Evolutionary conservation across 1,140 invertebrate species (phyloP).

Genomic region (Maconellicoccus hirsutus): DNA sequence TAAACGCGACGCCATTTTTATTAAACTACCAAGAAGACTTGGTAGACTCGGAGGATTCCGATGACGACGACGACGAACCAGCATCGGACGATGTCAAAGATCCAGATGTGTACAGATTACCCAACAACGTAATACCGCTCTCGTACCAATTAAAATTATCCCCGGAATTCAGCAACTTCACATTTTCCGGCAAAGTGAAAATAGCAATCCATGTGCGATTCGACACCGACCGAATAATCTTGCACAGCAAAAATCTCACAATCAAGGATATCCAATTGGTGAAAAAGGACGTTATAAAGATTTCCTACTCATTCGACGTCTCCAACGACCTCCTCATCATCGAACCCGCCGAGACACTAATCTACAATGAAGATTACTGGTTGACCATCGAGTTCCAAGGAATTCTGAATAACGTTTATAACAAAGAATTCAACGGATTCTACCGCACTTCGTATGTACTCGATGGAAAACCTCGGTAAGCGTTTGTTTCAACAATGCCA

Average conservation of each 20-base stretch:
- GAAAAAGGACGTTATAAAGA: neutral
- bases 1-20: no score
- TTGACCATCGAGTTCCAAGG: conserved; percentile 23
- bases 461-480: no score
- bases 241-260: conserved; percentile 20
- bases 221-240: neutral
- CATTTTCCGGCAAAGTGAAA: conserved; percentile 40
- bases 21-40: no score
- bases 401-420: conserved; percentile 3
- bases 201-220: neutral
- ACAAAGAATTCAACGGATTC: conserved; percentile 25
- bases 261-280: neutral
- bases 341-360: neutral
- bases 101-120: no score
- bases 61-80: no score
- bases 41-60: no score
- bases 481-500: no score
- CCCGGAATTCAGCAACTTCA: conserved; percentile 44
- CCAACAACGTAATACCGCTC: conserved; percentile 45
- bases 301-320: neutral
- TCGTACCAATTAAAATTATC: conserved; percentile 53
- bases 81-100: no score
- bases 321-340: conserved; percentile 14
- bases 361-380: neutral
- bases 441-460: conserved; percentile 26